Percentiles rank a stretch among this genome's conserved stretches.
phyloP scores from a whole-genome alignment of 2,113 vertebrate genomes.

The Salvelinus fontinalis region DNA sequence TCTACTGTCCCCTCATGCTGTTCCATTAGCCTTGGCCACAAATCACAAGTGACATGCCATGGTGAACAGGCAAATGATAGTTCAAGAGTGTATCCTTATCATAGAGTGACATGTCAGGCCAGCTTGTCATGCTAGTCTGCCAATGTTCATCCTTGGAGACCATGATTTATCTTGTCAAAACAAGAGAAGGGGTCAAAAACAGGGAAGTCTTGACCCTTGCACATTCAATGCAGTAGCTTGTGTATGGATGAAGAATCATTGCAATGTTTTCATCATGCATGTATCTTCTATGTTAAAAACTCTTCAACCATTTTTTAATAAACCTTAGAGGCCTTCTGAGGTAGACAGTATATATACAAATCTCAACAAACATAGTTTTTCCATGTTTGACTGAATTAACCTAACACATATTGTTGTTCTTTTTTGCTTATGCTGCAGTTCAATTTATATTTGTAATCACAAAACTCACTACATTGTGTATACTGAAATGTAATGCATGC shows the following conservation, averaged over 20 bases:
- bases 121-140: conserved; percentile 29
- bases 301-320: no score
- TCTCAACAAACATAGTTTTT: not conserved
- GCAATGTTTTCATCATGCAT: not conserved
- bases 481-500: conserved; percentile 12
- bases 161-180: conserved; percentile 44
- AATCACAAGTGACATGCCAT: conserved; percentile 2
- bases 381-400: not conserved
- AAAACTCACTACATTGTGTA: conserved; percentile 26
- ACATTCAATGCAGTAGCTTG: not conserved
- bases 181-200: conserved; percentile 17
- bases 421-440: conserved; percentile 4
- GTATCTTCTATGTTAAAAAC: no score
- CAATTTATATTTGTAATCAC: conserved; percentile 18
- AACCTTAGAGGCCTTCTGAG: no score
- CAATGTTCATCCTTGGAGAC: conserved; percentile 46
- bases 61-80: conserved; percentile 18
- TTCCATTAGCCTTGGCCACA: conserved; percentile 1
- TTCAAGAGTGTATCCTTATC: conserved; percentile 39
- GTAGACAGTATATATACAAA: no score
- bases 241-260: not conserved
- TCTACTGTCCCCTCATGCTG: not conserved
- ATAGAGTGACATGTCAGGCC: conserved; percentile 23
- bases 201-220: not conserved
- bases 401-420: not conserved